These are phyloP conservation scores for Diadema setosum DNA, from an alignment of 35 echinoderm and acorn worm species.

Conservation along the genomic window DNA sequence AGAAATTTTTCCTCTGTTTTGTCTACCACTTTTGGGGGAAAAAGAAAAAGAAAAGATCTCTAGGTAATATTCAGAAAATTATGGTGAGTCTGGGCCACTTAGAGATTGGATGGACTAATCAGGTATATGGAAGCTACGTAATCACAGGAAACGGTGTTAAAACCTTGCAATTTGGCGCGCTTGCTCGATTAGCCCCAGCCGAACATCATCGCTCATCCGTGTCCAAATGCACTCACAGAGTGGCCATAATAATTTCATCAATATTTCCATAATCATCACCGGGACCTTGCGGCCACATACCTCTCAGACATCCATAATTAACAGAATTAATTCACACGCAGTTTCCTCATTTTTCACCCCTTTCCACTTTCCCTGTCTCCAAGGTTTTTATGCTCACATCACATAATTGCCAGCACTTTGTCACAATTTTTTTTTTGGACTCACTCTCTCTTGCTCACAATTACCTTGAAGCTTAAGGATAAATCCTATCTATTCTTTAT, in stretches of 20 bases:
- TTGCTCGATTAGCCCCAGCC: background rate
- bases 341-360: background rate
- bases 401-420: no score
- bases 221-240: slow-evolving; percentile 18
- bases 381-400: no score
- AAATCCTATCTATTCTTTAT: no score
- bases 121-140: slow-evolving; percentile 3
- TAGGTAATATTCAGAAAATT: slow-evolving; percentile 20
- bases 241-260: slow-evolving; percentile 26
- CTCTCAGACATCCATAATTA: slow-evolving; percentile 4
- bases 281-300: background rate
- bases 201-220: slow-evolving; percentile 9
- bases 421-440: no score
- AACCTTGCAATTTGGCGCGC: background rate
- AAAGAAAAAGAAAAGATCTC: no score
- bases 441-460: no score
- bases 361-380: no score
- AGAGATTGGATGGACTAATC: slow-evolving; percentile 1
- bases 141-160: slow-evolving; percentile 8
- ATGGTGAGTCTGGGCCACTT: background rate
- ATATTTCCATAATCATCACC: slow-evolving; percentile 24
- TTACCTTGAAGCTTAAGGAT: no score
- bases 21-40: no score
- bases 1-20: background rate
- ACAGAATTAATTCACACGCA: slow-evolving; percentile 15